Percentiles rank a stretch among this genome's conserved stretches.
Conservation (phyloP, 2,113 vertebrate species). For the Esox niger region DNA sequence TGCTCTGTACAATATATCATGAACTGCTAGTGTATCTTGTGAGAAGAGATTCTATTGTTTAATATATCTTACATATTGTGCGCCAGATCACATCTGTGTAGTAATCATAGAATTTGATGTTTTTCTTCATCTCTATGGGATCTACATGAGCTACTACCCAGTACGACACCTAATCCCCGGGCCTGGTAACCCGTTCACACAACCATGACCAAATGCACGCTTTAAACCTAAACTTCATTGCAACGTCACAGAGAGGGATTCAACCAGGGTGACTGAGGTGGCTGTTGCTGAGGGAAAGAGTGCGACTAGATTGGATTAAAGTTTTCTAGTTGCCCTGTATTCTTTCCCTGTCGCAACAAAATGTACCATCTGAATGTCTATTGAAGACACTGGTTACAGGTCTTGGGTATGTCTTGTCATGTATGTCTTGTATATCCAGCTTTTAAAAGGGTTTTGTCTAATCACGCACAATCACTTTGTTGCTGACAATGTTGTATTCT, state of each 20-base stretch:
- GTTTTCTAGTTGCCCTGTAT: background rate
- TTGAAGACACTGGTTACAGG: slow-evolving; percentile 18
- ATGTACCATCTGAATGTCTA: slow-evolving; percentile 9
- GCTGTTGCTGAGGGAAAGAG: slow-evolving; percentile 19
- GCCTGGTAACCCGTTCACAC: slow-evolving; percentile 58
- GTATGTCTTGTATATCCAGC: too few relatives aligned
- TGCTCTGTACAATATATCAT: too few relatives aligned
- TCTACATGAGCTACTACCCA: slow-evolving; percentile 7
- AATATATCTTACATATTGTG: too few relatives aligned
- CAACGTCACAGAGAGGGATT: slow-evolving; percentile 46
- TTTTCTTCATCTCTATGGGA: background rate
- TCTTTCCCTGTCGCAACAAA: background rate
- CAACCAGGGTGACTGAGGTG: slow-evolving; percentile 25
- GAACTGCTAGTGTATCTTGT: too few relatives aligned
- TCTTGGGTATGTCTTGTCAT: slow-evolving; percentile 22
- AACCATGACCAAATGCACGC: slow-evolving; percentile 51
- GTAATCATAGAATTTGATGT: slow-evolving; percentile 2
- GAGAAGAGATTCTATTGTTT: too few relatives aligned
- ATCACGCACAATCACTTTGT: slow-evolving; percentile 1
- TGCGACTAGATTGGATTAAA: background rate
- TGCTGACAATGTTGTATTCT: slow-evolving; percentile 2
- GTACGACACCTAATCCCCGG: slow-evolving; percentile 36
- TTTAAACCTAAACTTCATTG: slow-evolving; percentile 43
- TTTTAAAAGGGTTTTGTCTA: too few relatives aligned
- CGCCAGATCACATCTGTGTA: too few relatives aligned